Evolutionary conservation across 2,113 vertebrate species (phyloP), one percentile per base, ranked within the genome.

Genomic region (Aepyceros melampus): DNA sequence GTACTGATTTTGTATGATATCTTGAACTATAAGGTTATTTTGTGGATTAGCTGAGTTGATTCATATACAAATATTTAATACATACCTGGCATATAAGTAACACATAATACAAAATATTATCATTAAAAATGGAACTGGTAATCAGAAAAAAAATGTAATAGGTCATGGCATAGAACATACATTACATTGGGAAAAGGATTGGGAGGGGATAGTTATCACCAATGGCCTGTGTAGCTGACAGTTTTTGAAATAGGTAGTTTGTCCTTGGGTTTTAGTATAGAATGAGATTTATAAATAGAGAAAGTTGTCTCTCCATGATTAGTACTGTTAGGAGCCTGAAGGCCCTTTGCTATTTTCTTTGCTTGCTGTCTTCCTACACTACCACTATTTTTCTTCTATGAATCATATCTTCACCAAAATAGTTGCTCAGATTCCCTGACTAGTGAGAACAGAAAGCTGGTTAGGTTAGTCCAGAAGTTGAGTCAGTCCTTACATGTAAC

Each of bases 331-430:
- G 87, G 49, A 89, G 33, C 84, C 93, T n/a, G 14, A 83, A 96
- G 92, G 94, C 31, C 40, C 83, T 96, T 74, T 81, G 91, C 95
- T 94, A 55, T 97, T 95, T 97, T 89, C 76, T 93, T 92, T 95
- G 81, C 74, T 92, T 92, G 92, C 90, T 74, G 17, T 89, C 96
- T 97, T 97, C 95, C 97, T 97, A 92, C 94, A 96, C 64, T 51
- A 97, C 81, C 90, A 62, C 92, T 88, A 33, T 97, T 98, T 98
- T 97, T 95, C 76, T 87, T 95, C 88, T 95, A 23, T 97, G 98
- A 98, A 97, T 98, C 97, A 98, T 97, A 94, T 94, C 47, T 90
- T 96, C 49, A 97, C 96, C 36, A 90, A 98, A 98, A 98, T 96
- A 97, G 92, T 97, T 96, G 78, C 51, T 96, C 40, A 92, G 92